A percentile compares a stretch with the other conserved stretches of the same genome.
These are phyloP conservation scores for Seladonia tumulorum DNA, from an alignment of 2,888 invertebrate genomes.

Conservation along the genomic window DNA sequence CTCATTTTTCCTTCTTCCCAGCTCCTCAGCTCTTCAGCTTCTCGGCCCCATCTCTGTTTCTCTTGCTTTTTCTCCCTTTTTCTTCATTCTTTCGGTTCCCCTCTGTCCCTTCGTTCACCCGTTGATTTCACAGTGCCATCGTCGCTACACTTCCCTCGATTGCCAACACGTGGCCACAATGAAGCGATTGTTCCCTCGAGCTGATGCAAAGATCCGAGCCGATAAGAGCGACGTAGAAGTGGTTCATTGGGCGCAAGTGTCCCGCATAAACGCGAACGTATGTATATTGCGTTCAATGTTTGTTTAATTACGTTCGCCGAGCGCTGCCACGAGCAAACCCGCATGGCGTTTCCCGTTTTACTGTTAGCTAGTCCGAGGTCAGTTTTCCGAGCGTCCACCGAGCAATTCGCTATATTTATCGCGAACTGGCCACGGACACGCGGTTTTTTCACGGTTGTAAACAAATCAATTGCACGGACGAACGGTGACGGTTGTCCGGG, in stretches of 20 bases:
- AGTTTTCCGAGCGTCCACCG: conserved; percentile 40
- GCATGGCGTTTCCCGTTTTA: conserved; percentile 32
- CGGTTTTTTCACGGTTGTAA: background rate
- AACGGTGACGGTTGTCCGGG: background rate
- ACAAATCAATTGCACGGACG: conserved; percentile 14
- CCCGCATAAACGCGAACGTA: conserved; percentile 11
- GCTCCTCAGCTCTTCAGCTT: background rate
- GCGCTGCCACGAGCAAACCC: conserved; percentile 14
- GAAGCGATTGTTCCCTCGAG: conserved; percentile 28
- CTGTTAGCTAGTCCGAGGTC: conserved; percentile 45
- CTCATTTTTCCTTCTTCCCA: background rate
- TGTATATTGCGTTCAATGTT: conserved; percentile 16
- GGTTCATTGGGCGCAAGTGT: conserved; percentile 28
- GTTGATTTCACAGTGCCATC: background rate
- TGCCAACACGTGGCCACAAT: conserved; percentile 26
- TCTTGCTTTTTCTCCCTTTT: background rate
- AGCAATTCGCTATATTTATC: conserved; percentile 47
- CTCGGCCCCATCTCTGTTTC: background rate
- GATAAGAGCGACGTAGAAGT: conserved; percentile 25
- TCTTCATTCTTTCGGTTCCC: background rate
- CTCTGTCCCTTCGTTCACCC: background rate
- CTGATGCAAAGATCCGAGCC: conserved; percentile 1
- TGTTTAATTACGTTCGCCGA: conserved; percentile 37
- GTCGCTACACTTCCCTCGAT: background rate
- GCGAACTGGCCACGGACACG: background rate